These are phyloP conservation scores for Microcebus ravelobensis DNA, from an alignment of 2,113 vertebrate species.

Conservation along the genomic window DNA sequence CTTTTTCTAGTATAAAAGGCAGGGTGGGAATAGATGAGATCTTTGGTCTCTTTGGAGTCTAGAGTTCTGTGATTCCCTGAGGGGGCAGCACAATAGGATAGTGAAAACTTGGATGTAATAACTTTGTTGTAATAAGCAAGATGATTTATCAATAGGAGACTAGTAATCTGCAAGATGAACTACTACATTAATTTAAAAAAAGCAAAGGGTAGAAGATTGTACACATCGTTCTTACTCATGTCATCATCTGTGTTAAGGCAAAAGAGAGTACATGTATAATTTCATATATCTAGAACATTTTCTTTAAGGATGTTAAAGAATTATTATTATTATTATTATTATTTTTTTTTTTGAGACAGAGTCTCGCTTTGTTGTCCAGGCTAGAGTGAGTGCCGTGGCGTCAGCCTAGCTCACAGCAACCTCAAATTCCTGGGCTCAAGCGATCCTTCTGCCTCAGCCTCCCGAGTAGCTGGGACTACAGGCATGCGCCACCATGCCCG, in stretches of 20 bases:
- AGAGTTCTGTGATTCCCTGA: background rate
- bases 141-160: background rate
- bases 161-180: background rate
- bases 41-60: background rate
- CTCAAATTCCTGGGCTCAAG: too few species aligned
- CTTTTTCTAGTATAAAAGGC: background rate
- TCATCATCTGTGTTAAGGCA: background rate
- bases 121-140: constrained; percentile 18
- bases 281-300: background rate
- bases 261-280: background rate
- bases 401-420: too few species aligned
- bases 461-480: too few species aligned
- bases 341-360: too few species aligned
- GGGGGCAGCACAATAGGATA: background rate
- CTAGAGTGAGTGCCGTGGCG: too few species aligned
- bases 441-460: too few species aligned
- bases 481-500: too few species aligned
- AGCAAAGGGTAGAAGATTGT: background rate
- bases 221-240: background rate
- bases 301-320: background rate
- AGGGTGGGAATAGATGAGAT: background rate
- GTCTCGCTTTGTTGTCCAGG: too few species aligned
- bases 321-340: background rate
- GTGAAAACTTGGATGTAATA: background rate
- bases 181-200: background rate